A percentile compares a stretch with the other conserved stretches of the same genome.
phyloP scores from a whole-genome alignment of 2,888 invertebrate genomes.

The Magallana nippona region DNA sequence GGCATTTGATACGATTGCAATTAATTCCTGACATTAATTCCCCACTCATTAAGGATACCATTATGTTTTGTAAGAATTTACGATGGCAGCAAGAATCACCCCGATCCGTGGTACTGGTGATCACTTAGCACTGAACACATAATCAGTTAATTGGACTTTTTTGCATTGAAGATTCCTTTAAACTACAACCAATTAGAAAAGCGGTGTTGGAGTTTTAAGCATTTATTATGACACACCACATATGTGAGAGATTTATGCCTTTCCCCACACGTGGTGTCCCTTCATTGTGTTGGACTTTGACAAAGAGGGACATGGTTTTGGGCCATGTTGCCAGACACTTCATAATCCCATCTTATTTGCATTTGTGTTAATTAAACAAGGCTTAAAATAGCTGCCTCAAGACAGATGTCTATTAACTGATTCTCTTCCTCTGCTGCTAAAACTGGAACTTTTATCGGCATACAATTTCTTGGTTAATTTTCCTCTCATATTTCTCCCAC shows the following conservation, averaged over 20 bases:
- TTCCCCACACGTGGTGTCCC: background rate
- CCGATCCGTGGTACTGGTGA: background rate
- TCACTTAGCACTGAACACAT: conserved; percentile 7
- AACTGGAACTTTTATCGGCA: conserved; percentile 3
- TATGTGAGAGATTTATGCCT: background rate
- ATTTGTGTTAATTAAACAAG: background rate
- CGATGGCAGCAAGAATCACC: background rate
- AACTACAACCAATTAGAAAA: background rate
- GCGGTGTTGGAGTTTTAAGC: background rate
- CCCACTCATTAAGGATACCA: background rate
- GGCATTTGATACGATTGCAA: background rate
- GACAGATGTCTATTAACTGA: background rate
- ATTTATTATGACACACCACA: background rate
- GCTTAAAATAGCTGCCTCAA: background rate
- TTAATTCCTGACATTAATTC: background rate
- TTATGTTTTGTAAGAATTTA: background rate
- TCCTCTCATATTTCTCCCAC: background rate
- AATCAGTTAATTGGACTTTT: background rate
- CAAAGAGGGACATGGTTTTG: background rate
- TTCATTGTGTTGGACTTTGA: background rate
- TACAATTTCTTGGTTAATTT: conserved; percentile 11
- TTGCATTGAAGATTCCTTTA: background rate
- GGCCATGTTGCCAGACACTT: conserved; percentile 4
- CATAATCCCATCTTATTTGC: conserved; percentile 18
- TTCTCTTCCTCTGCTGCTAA: background rate